Base-by-base conservation (phyloP, 2,113 vertebrate genomes). In the Phaethon lepturus region DNA sequence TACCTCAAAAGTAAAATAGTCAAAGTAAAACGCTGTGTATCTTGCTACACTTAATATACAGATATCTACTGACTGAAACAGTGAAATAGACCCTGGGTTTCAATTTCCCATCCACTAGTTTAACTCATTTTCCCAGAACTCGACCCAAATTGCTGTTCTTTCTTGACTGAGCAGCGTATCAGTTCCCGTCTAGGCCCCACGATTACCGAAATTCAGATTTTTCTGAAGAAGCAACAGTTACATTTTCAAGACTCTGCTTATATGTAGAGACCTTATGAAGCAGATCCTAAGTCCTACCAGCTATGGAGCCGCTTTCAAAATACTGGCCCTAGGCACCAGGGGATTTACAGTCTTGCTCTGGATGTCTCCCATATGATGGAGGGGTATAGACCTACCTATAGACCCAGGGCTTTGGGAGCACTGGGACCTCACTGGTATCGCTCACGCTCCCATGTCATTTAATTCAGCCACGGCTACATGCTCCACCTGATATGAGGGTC, bases 361-460 rank as follows among this genome's bases (percentile, higher is more conserved):
- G 31, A 2, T 49, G n/a, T 55, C n/a, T 59, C 50, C 33, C 17
- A 4, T 16, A 53, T 28, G 63, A 17, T 58, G 66, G 33, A 68
- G 38, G 20, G n/a, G 11, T 45, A 13, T 5, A 33, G 31, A 63
- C 20, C 35, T 63, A 22, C 28, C 38, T 38, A 38, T 38, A 38
- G 38, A 38, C 15, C 3, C 16, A 19, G 64, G 31, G 35, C 47
- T 76, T 26, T 47, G 67, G 66, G 59, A 68, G 53, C 60, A 6
- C 9, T 8, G 31, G 7, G 17, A 16, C 18, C 59, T 62, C 10
- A 3, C 18, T 16, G n/a, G 23, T 35, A 12, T 7, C 2, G 0
- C 58, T 82, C 22, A 11, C 0, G 1, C 42, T 71, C 17, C 45
- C 14, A 20, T 17, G 22, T 29, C 2, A 1, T 56, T 42, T 55